Evolutionary conservation across 2,113 vertebrate species (phyloP), one percentile per base, ranked within the genome.

Genomic region (Camelus bactrianus): DNA sequence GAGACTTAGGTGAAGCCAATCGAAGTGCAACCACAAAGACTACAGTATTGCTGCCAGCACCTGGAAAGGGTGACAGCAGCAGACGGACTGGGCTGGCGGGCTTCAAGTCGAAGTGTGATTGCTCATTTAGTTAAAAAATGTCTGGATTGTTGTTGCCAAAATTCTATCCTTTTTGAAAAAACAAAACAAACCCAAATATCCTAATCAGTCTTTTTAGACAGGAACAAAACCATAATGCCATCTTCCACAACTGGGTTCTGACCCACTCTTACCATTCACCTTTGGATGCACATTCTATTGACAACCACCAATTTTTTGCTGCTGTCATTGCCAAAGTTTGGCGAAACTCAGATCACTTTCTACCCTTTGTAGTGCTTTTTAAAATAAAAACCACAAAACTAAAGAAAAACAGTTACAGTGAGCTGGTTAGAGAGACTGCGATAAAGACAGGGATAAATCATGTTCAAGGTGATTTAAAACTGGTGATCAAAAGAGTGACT

Each of bases 381-480:
- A 82, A 83, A 50, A 75, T 17, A 82, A 76, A 76, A 30, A n/a
- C n/a, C 84, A 76, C 13, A 94, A 93, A 82, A 58, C 48, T 83
- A 19, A 80, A 76, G 42, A 81, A 14, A 92, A 69, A n/a, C 12
- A 65, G 9, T 20, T 76, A 76, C 26, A 80, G 4, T 28, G 26
- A 82, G 5, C 10, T 96, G 95, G 62, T 42, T 26, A 88, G 69
- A 56, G 15, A 62, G 20, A 48, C 13, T 72, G 11, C 0, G 0
- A 10, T 48, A 80, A 80, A 32, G 72, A 64, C 2, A 72, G 26
- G 14, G 26, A 79, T 80, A 81, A n/a, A 65, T 90, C 79, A 54
- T 76, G 20, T 20, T 94, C 64, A 93, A 93, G 42, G 82, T 86
- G 19, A 89, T 95, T 93, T 91, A 73, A 84, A 73, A 80, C 60